Base-by-base conservation (phyloP, 1,140 invertebrate species). In the Musca domestica region DNA sequence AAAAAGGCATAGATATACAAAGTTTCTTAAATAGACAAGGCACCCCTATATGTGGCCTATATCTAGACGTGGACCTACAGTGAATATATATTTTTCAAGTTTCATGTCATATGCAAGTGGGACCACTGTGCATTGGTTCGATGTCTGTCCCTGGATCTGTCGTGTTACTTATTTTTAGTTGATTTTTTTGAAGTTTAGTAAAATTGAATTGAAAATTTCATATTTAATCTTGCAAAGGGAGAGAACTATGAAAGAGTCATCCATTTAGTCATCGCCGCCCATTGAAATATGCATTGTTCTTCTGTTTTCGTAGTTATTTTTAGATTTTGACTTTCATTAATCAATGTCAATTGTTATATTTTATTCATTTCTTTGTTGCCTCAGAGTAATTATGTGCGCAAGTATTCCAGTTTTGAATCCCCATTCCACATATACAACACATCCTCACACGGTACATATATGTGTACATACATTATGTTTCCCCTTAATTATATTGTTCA, bases 401-500 rank as follows among this genome's bases (percentile, higher is more conserved):
- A 41, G 34, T 41, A 41, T 41, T 41, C 34, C 6, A 5, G 34
- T 5, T 10, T 41, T 41, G 10, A 10, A 41, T 41, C 34, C 27
- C 34, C 34, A 41, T 12, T 10, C 34, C 6, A 41, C 34, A n/a
- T 12, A 12, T 41, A 12, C 34, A n/a, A n/a, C n/a, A n/a, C 34
- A 41, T 41, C 10, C 34, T 2, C 5, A 41, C 12, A n/a, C n/a
- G n/a, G 34, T 41, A 61, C 19, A 74, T 78, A 78, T 78, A 76
- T 78, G 78, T 78, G 76, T 76, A 74, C 71, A 78, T 78, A 78
- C 27, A 78, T 78, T 78, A 78, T 78, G 75, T 19, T 23, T 49
- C 7, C 25, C 12, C n/a, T 61, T 19, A 22, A 51, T 51, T 51
- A 20, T 20, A n/a, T n/a, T n/a, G n/a, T n/a, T n/a, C n/a, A n/a